These are phyloP conservation scores for Pogonophryne albipinna DNA, from an alignment of 2,797 vertebrate genomes.

Conservation along the genomic window DNA sequence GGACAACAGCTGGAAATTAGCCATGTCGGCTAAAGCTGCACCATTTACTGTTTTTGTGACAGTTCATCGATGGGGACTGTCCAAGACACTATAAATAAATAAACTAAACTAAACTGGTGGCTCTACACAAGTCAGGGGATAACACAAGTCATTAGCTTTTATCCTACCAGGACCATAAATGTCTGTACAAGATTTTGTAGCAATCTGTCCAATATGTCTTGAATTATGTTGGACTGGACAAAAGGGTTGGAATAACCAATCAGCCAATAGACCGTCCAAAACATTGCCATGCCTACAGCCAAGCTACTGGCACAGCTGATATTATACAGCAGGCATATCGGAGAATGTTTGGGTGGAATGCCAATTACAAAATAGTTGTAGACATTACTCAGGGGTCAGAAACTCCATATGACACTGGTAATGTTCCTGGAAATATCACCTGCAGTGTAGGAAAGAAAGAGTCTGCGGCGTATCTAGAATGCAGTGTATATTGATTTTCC, in stretches of 20 bases:
- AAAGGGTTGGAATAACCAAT: background rate
- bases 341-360: slow-evolving; percentile 7
- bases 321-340: background rate
- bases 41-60: too few species aligned
- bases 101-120: too few species aligned
- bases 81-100: too few species aligned
- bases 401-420: background rate
- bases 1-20: too few species aligned
- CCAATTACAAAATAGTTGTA: background rate
- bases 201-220: background rate
- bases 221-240: background rate
- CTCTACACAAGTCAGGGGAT: background rate
- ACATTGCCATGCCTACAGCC: background rate
- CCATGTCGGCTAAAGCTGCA: too few species aligned
- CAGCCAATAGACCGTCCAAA: too few species aligned
- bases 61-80: too few species aligned
- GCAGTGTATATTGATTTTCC: slow-evolving; percentile 64
- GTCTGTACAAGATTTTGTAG: background rate
- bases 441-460: slow-evolving; percentile 43
- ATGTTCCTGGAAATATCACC: slow-evolving; percentile 54
- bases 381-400: slow-evolving; percentile 8
- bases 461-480: slow-evolving; percentile 42
- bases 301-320: too few species aligned
- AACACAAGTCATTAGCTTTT: background rate
- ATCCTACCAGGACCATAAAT: background rate